These are phyloP conservation scores for Harpagifer antarcticus DNA, from an alignment of 2,797 vertebrate genomes.

Conservation along the genomic window DNA sequence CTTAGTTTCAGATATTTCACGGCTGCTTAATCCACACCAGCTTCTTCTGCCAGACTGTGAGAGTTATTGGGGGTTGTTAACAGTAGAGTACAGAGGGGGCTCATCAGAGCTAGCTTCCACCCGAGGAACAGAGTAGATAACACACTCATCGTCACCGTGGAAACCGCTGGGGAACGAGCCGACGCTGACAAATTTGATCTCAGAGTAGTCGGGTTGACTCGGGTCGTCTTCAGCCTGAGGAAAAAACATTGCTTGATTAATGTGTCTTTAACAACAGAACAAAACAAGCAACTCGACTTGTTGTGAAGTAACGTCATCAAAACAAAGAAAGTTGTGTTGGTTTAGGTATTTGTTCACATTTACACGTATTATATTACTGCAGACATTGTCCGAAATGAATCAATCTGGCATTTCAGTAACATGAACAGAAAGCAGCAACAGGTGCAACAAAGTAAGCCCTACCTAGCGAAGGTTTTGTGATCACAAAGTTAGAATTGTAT, in stretches of 20 bases:
- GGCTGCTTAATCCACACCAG: not conserved
- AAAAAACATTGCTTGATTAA: not conserved
- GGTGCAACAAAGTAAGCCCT: too few species aligned
- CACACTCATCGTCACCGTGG: accelerated
- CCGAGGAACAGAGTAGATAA: constrained; percentile 18
- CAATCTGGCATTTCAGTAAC: too few species aligned
- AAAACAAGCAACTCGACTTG: too few species aligned
- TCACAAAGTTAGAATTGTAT: too few species aligned
- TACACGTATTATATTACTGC: too few species aligned
- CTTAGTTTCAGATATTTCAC: not conserved
- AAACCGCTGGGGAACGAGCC: not conserved
- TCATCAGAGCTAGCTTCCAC: not conserved
- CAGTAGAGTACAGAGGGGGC: not conserved
- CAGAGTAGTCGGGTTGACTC: not conserved
- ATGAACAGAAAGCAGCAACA: too few species aligned
- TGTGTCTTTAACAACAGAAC: too few species aligned
- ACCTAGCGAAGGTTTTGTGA: too few species aligned
- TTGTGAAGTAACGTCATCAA: too few species aligned
- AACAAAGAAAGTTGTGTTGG: too few species aligned
- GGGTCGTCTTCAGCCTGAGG: constrained; percentile 12
- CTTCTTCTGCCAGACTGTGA: not conserved
- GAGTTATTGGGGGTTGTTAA: not conserved
- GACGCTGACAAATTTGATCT: not conserved
- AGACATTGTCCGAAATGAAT: too few species aligned
- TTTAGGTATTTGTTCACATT: not conserved